A percentile compares a stretch with the other conserved stretches of the same genome.
Conservation (phyloP, 2,888 invertebrate genomes). For the Macrophya alboannulata region DNA sequence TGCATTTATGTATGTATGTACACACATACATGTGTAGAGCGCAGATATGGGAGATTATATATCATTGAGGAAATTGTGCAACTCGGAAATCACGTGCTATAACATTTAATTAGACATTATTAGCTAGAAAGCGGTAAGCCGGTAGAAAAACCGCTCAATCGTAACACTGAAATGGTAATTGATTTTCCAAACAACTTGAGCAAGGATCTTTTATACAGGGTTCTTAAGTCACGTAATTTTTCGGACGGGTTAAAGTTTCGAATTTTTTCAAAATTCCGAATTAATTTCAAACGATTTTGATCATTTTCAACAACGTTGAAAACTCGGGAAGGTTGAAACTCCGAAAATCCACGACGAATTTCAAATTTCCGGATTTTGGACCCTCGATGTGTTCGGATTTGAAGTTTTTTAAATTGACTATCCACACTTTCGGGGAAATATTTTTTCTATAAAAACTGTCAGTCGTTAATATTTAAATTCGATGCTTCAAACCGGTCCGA, state of each 20-base stretch:
- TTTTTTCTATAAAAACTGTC: no score
- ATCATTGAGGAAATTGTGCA: slow-evolving; percentile 39
- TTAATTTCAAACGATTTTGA: no score
- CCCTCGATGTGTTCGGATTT: no score
- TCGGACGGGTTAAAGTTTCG: no score
- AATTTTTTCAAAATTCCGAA: no score
- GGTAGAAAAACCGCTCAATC: slow-evolving; percentile 28
- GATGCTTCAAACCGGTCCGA: no score
- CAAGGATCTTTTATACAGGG: background rate
- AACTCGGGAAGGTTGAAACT: background rate
- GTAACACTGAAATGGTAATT: slow-evolving; percentile 34
- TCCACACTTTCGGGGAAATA: background rate
- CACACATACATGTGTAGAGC: background rate
- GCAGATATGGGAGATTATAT: slow-evolving; percentile 8
- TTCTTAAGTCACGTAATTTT: background rate
- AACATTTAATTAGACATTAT: slow-evolving; percentile 46
- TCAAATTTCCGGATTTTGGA: no score
- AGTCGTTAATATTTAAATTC: no score
- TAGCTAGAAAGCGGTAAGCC: slow-evolving; percentile 20
- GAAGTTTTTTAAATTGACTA: no score
- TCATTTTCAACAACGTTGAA: no score
- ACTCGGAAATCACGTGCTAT: slow-evolving; percentile 32
- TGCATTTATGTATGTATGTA: background rate
- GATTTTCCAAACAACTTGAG: slow-evolving; percentile 3
- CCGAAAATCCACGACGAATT: no score